phyloP scores from a whole-genome alignment of 2,113 vertebrate species.

The Panthera leo region DNA sequence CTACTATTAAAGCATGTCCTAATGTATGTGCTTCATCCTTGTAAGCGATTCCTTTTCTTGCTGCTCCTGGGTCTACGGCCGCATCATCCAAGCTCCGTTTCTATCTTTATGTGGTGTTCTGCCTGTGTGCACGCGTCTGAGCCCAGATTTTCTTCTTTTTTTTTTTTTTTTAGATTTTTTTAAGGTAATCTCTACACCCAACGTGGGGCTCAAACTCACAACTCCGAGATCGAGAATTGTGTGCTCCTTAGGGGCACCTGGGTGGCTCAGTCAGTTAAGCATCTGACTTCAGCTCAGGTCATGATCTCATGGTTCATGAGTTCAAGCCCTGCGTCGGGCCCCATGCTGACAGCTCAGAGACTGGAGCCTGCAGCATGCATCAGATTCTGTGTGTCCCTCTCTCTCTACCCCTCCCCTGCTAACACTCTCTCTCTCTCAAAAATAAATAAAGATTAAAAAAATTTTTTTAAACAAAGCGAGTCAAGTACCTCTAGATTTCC shows the following conservation, averaged over 20 bases:
- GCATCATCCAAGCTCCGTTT: neutral
- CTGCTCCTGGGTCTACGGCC: rapidly evolving
- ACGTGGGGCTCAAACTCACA: neutral
- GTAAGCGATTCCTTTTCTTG: too few species aligned
- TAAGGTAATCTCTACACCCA: neutral
- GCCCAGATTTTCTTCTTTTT: neutral
- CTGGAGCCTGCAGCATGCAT: too few species aligned
- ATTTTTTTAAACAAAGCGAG: neutral
- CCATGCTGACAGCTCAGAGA: too few species aligned
- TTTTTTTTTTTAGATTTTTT: too few species aligned
- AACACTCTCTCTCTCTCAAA: too few species aligned
- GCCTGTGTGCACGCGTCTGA: rapidly evolving
- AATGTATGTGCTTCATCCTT: neutral
- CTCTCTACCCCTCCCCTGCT: too few species aligned
- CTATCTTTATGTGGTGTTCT: neutral
- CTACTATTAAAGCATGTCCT: neutral
- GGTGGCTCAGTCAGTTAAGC: too few species aligned
- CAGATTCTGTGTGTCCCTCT: too few species aligned
- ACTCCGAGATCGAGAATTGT: neutral
- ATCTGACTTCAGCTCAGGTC: too few species aligned
- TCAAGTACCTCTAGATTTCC: neutral
- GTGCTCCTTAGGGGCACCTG: neutral
- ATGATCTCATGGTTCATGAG: too few species aligned
- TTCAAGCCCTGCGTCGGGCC: too few species aligned
- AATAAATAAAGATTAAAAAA: too few species aligned